Evolutionary conservation across 2,888 invertebrate genomes (phyloP).

Genomic region (Eutolmus rufibarbis): DNA sequence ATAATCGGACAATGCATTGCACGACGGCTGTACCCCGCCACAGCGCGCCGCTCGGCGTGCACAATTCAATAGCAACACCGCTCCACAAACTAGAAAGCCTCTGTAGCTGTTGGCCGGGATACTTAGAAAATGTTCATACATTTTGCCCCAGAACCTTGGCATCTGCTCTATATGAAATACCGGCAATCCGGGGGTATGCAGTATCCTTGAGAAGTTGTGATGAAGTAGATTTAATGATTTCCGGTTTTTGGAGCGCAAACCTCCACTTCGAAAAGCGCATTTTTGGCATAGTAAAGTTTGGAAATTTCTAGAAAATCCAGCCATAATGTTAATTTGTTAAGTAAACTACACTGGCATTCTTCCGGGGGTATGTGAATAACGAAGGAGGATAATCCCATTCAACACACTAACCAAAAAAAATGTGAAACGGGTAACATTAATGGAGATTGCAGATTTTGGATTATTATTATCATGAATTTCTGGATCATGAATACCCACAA

Average conservation of each 20-base stretch:
- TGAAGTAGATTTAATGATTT: constrained; percentile 20
- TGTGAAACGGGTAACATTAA: not conserved
- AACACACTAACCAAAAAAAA: not conserved
- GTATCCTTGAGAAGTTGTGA: not conserved
- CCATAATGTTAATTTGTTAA: not conserved
- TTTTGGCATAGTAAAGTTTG: not conserved
- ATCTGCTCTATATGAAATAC: not conserved
- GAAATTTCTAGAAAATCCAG: not conserved
- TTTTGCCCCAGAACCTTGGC: not conserved
- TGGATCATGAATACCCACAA: not conserved
- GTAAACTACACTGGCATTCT: not conserved
- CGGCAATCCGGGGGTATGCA: not conserved
- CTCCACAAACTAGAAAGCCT: not conserved
- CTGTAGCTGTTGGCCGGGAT: not conserved
- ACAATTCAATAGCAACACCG: not conserved
- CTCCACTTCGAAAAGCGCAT: not conserved
- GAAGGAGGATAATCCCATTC: not conserved
- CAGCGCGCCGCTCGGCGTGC: not conserved
- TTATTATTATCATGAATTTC: not conserved
- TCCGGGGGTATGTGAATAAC: not conserved
- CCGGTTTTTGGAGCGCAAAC: not conserved
- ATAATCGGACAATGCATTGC: constrained; percentile 35
- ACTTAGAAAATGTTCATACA: constrained; percentile 21
- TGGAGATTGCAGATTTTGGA: not conserved
- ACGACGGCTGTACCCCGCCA: not conserved